Conservation (phyloP, 2,113 vertebrate species). For the Corythornis madagascariensis region DNA sequence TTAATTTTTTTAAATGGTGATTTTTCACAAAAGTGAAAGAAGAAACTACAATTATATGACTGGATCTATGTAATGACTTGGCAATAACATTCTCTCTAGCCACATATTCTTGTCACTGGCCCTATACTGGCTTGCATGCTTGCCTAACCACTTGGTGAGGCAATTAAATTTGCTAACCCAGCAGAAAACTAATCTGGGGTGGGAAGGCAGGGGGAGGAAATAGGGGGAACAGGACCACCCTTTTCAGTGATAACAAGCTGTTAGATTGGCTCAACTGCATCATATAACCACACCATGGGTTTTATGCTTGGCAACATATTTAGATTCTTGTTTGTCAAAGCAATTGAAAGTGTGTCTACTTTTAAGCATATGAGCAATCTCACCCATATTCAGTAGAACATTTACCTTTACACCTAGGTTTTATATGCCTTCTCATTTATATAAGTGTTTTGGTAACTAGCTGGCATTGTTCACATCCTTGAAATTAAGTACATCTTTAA, state of each 20-base stretch:
- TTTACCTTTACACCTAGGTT: constrained; percentile 8
- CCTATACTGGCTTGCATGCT: constrained; percentile 25
- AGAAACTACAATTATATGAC: background rate
- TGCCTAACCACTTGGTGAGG: constrained; percentile 48
- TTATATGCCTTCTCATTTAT: background rate
- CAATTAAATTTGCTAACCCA: constrained; percentile 71
- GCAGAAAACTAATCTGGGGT: constrained; percentile 68
- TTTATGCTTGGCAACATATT: constrained; percentile 60
- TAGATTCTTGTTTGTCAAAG: constrained; percentile 41
- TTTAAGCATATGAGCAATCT: constrained; percentile 4
- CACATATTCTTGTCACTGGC: constrained; percentile 29
- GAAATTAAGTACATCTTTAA: background rate
- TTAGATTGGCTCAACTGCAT: constrained; percentile 64
- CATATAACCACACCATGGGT: constrained; percentile 17
- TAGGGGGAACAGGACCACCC: constrained; percentile 37
- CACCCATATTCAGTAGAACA: background rate
- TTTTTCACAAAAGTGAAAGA: background rate
- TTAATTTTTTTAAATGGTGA: background rate
- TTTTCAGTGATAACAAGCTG: constrained; percentile 64
- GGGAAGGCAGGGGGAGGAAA: constrained; percentile 55
- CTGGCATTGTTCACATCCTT: background rate
- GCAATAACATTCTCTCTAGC: constrained; percentile 22
- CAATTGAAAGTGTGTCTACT: constrained; percentile 45
- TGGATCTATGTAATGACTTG: background rate
- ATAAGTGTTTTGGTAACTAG: background rate